Base-by-base conservation (phyloP, 2,888 invertebrate species). In the Drosophila kambysellisi region DNA sequence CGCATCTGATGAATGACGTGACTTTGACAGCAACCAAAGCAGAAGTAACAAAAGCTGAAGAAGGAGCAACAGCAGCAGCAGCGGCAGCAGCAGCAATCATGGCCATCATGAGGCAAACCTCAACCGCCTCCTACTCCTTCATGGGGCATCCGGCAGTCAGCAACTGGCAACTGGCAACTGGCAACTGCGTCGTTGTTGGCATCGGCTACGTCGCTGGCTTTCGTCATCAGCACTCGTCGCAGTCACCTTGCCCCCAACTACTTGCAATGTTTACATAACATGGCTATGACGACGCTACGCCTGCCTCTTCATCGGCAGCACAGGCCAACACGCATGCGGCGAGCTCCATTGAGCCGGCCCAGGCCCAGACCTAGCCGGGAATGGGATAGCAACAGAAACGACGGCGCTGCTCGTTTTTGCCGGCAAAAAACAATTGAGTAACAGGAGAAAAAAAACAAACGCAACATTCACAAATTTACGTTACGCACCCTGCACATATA, bases 1-100 rank as follows among this genome's bases (percentile, higher is more conserved):
- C 76, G 81, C 76, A 74, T 82, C 78, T 87, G 89, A 83, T 88
- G 80, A 76, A 87, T 89, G 89, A 82, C 83, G 83, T 83, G 79
- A 79, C 74, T 82, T 62, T 78, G 71, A 77, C 76, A 74, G 79
- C 62, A 67, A 53, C 71, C 58, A 43, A 65, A 66, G 58, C 43
- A 60, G 35, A 39, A 51, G 33, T 35, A 66, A n/a, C 7, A 58
- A 15, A 51, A 72, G 32, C 66, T 29, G 50, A 51, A 20, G 20
- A 43, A 57, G 37, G 32, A 66, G 25, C 11, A 48, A 4, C 33
- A 66, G n/a, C 43, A 43, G n/a, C n/a, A n/a, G n/a, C n/a, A n/a
- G n/a, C n/a, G n/a, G 29, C 12, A 54, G 17, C 37, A 56, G 53
- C 60, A 50, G 43, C 56, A 66, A 48, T 52, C 60, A 58, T 72